These are phyloP conservation scores for Pristionchus arcanus DNA, from an alignment of 2,888 invertebrate species.

Conservation along the genomic window DNA sequence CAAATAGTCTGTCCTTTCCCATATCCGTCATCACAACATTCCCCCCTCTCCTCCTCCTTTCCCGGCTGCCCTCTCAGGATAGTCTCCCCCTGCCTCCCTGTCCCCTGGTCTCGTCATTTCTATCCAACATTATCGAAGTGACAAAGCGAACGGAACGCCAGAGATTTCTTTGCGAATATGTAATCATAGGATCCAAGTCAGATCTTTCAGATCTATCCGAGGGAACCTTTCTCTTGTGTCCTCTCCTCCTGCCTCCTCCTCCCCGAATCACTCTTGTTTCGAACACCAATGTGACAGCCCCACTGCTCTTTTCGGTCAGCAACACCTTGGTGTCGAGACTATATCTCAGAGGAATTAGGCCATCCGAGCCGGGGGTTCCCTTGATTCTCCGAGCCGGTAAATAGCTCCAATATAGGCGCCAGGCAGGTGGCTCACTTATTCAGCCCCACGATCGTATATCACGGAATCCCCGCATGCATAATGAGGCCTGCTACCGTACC, in stretches of 20 bases:
- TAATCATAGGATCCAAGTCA: too few species aligned
- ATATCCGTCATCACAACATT: constrained; percentile 43
- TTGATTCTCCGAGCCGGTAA: not conserved
- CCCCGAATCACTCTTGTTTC: not conserved
- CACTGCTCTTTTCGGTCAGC: not conserved
- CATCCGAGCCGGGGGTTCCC: not conserved
- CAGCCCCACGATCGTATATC: constrained; percentile 24
- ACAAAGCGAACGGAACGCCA: too few species aligned
- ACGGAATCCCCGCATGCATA: constrained; percentile 34
- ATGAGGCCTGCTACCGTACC: constrained; percentile 36
- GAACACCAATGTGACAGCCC: not conserved
- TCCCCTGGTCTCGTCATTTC: too few species aligned
- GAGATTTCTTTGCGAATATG: too few species aligned
- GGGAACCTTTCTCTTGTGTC: too few species aligned
- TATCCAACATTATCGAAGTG: too few species aligned
- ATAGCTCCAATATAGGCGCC: not conserved
- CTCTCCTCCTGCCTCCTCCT: not conserved
- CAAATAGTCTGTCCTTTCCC: constrained; percentile 35
- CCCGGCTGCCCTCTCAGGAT: not conserved
- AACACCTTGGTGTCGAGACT: constrained; percentile 1
- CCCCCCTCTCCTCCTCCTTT: not conserved
- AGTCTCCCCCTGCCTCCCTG: not conserved
- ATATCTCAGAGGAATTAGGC: not conserved
- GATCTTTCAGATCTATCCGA: too few species aligned
- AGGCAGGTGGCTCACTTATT: not conserved